These are phyloP conservation scores for Neria commutata DNA, from an alignment of 2,888 invertebrate species.

Conservation along the genomic window DNA sequence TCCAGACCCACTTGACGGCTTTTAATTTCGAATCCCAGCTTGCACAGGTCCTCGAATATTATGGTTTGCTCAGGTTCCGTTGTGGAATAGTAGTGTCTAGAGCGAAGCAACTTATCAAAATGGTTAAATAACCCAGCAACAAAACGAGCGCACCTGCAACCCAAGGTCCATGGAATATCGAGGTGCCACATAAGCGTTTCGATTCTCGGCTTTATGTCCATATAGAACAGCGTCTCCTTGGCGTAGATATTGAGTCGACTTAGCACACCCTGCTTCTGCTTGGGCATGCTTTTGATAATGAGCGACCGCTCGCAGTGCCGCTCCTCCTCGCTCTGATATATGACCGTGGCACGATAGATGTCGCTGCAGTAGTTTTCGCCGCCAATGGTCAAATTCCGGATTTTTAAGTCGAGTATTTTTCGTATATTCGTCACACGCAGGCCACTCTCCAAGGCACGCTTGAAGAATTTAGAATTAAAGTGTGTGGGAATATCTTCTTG, in stretches of 20 bases:
- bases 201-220: conserved; percentile 60
- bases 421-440: conserved; percentile 45
- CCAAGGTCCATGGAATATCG: conserved; percentile 44
- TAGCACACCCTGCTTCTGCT: conserved; percentile 58
- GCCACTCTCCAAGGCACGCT: conserved; percentile 47
- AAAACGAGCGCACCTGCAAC: conserved; percentile 44
- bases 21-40: conserved; percentile 64
- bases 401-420: conserved; percentile 41
- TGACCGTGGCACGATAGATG: conserved; percentile 49
- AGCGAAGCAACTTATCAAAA: background rate
- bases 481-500: background rate
- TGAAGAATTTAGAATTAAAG: conserved; percentile 41
- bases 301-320: conserved; percentile 33
- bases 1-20: conserved; percentile 65
- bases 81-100: conserved; percentile 53
- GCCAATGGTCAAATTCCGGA: conserved; percentile 44
- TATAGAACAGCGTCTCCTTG: conserved; percentile 62
- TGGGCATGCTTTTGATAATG: conserved; percentile 53
- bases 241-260: conserved; percentile 61
- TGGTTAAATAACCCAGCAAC: background rate
- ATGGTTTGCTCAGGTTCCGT: conserved; percentile 54
- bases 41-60: conserved; percentile 59
- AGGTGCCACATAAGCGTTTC: conserved; percentile 59
- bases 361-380: conserved; percentile 60
- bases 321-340: conserved; percentile 37